Evolutionary conservation across 1,140 invertebrate genomes (phyloP).

Genomic region (honey bee (Apis mellifera)): DNA sequence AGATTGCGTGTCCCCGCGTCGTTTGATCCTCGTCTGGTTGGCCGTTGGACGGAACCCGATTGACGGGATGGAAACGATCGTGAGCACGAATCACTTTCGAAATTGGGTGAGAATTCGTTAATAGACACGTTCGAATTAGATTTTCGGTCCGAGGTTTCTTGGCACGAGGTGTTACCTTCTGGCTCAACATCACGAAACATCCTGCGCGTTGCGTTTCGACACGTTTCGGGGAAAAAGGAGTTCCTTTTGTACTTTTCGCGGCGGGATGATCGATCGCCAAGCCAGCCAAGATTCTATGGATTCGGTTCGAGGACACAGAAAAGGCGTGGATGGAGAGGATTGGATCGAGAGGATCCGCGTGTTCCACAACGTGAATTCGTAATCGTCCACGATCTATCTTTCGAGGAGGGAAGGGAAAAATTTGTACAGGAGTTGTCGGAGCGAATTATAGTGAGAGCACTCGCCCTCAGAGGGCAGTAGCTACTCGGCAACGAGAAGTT

Average conservation of each 20-base stretch:
- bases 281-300: too few relatives aligned
- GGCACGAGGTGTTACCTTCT: not conserved
- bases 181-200: not conserved
- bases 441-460: not conserved
- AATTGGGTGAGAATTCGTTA: not conserved
- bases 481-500: not conserved
- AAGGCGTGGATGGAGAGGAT: constrained; percentile 27
- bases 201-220: not conserved
- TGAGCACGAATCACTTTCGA: not conserved
- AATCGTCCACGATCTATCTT: not conserved
- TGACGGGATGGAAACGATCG: not conserved
- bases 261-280: constrained; percentile 8
- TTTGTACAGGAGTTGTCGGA: not conserved
- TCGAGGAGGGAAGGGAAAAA: not conserved
- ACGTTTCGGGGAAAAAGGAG: not conserved
- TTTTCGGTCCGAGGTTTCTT: not conserved
- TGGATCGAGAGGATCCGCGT: not conserved
- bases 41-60: too few relatives aligned
- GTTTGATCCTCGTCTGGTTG: not conserved
- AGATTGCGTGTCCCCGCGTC: constrained; percentile 23
- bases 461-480: constrained; percentile 51
- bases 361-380: constrained; percentile 1
- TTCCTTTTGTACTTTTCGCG: not conserved
- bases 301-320: constrained; percentile 9
- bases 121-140: not conserved